phyloP scores from a whole-genome alignment of 2,797 vertebrate species.

The Chaetodon trifasciatus region DNA sequence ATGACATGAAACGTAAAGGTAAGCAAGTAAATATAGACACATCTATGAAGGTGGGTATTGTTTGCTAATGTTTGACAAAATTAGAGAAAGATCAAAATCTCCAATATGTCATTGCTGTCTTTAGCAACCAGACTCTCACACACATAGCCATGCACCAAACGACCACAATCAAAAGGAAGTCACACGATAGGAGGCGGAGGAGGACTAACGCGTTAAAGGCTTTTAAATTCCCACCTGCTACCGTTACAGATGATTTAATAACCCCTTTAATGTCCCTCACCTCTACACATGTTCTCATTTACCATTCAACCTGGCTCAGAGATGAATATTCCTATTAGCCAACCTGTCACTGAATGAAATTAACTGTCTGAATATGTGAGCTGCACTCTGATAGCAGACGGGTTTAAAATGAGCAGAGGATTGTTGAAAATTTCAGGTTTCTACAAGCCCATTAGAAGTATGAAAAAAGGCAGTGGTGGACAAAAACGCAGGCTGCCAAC shows the following conservation, averaged over 20 bases:
- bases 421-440: slow-evolving; percentile 10
- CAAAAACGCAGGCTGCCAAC: neutral
- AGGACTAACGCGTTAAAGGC: slow-evolving; percentile 7
- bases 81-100: neutral
- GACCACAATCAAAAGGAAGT: neutral
- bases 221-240: slow-evolving; percentile 42
- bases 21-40: neutral
- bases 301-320: slow-evolving; percentile 27
- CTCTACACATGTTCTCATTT: slow-evolving; percentile 52
- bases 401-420: slow-evolving; percentile 32
- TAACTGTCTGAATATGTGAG: slow-evolving; percentile 36
- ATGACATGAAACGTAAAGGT: neutral
- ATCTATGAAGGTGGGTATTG: neutral
- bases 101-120: neutral
- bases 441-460: slow-evolving; percentile 3
- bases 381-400: slow-evolving; percentile 19
- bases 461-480: slow-evolving; percentile 10
- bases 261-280: slow-evolving; percentile 37
- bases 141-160: neutral
- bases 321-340: slow-evolving; percentile 56
- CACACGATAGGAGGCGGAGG: neutral
- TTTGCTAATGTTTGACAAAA: neutral
- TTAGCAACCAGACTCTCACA: neutral
- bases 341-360: slow-evolving; percentile 47
- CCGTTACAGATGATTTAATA: slow-evolving; percentile 48